These are phyloP conservation scores for Tribolium castaneum DNA, from an alignment of 1,140 invertebrate genomes.

Conservation along the genomic window DNA sequence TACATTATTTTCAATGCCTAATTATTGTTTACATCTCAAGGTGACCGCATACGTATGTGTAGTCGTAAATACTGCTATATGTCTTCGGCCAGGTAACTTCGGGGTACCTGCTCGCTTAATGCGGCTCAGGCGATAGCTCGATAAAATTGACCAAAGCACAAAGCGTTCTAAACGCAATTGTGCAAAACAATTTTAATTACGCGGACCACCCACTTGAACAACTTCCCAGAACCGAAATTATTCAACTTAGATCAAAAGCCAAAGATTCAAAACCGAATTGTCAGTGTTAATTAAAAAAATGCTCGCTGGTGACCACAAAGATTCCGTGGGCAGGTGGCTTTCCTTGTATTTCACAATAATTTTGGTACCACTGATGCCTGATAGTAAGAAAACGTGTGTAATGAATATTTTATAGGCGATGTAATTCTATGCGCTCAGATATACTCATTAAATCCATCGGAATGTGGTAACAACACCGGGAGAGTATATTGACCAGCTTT, in stretches of 20 bases:
- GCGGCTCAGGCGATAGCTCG: background rate
- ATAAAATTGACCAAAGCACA: slow-evolving; percentile 15
- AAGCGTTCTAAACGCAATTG: background rate
- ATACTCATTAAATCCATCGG: slow-evolving; percentile 32
- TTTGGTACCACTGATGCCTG: slow-evolving; percentile 30
- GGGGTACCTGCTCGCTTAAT: slow-evolving; percentile 48
- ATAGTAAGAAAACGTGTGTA: slow-evolving; percentile 33
- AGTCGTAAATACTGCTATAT: slow-evolving; percentile 54
- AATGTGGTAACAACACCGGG: slow-evolving; percentile 18
- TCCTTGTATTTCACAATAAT: slow-evolving; percentile 10
- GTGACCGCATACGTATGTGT: slow-evolving; percentile 55
- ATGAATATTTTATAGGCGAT: slow-evolving; percentile 33
- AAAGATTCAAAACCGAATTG: background rate
- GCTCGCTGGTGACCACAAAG: background rate
- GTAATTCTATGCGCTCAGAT: slow-evolving; percentile 29
- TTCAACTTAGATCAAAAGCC: background rate
- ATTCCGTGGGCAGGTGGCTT: slow-evolving; percentile 8
- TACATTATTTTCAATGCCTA: slow-evolving; percentile 56
- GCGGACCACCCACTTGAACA: background rate
- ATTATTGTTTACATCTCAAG: slow-evolving; percentile 57
- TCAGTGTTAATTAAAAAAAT: slow-evolving; percentile 13
- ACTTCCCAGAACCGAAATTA: background rate
- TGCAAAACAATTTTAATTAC: slow-evolving; percentile 1
- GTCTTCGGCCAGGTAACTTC: slow-evolving; percentile 52
- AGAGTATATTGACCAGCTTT: slow-evolving; percentile 32